A percentile compares a stretch with the other conserved stretches of the same genome.
phyloP scores from a whole-genome alignment of 2,113 vertebrate species.

The Mustela lutreola region DNA sequence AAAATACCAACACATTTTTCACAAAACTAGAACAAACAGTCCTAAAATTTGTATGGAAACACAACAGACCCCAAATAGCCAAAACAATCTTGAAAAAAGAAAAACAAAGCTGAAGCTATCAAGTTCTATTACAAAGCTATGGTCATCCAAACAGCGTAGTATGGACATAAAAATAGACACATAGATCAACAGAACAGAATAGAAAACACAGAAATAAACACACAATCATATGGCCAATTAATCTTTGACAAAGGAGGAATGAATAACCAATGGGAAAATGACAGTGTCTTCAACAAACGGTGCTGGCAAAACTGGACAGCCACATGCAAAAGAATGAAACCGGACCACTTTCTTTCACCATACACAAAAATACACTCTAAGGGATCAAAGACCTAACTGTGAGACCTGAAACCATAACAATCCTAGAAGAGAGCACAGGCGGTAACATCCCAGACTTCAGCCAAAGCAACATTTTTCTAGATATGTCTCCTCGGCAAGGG shows the following conservation, averaged over 20 bases:
- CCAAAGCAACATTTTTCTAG: neutral
- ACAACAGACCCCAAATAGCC: neutral
- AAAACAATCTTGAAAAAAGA: neutral
- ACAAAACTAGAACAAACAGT: neutral
- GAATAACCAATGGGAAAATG: neutral
- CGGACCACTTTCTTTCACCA: neutral
- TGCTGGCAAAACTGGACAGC: neutral
- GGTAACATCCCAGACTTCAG: neutral
- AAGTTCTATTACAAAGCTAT: neutral
- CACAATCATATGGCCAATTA: neutral
- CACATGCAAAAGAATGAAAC: neutral
- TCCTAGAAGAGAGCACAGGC: neutral
- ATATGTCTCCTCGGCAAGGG: neutral
- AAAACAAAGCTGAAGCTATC: neutral
- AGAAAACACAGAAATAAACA: neutral
- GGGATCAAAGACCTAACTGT: neutral
- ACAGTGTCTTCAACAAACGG: neutral
- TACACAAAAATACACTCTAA: neutral
- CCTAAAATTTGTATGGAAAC: neutral
- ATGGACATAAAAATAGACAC: neutral
- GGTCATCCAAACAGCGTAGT: neutral
- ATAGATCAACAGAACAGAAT: neutral
- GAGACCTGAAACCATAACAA: neutral
- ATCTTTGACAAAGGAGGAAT: neutral
- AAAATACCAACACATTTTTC: neutral